Evolutionary conservation across 2,888 invertebrate species (phyloP).

Genomic region (Drosophila austrosaltans): DNA sequence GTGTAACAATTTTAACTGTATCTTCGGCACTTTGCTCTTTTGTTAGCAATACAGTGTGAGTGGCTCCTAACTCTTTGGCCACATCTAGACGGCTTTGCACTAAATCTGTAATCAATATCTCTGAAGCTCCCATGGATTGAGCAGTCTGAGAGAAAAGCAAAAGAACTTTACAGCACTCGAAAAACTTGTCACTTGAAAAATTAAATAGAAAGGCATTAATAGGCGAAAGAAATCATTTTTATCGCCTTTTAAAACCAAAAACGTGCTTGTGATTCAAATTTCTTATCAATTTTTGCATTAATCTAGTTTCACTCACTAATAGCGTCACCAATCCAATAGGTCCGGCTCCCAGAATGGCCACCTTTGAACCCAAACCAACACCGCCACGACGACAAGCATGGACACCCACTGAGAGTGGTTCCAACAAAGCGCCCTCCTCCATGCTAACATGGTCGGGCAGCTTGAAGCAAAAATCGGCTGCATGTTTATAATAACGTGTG

Average conservation of each 20-base stretch:
- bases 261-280: background rate
- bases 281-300: background rate
- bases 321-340: conserved; percentile 94
- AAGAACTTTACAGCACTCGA: too few relatives aligned
- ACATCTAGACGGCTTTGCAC: conserved; percentile 86
- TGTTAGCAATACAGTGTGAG: conserved; percentile 86
- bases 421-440: conserved; percentile 97
- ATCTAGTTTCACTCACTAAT: conserved; percentile 80
- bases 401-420: conserved; percentile 96
- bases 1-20: conserved; percentile 86
- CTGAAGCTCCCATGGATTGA: conserved; percentile 92
- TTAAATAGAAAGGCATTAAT: too few relatives aligned
- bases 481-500: conserved; percentile 93
- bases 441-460: conserved; percentile 94
- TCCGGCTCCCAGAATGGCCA: conserved; percentile 92
- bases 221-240: too few relatives aligned
- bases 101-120: conserved; percentile 89
- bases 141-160: conserved; percentile 84
- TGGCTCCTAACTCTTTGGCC: conserved; percentile 92
- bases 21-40: conserved; percentile 86
- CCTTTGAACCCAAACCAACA: conserved; percentile 88
- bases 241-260: too few relatives aligned
- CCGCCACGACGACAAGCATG: conserved; percentile 95
- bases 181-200: too few relatives aligned
- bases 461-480: conserved; percentile 94